Base-by-base conservation (phyloP, 2,113 vertebrate genomes). In the Plectropomus leopardus region DNA sequence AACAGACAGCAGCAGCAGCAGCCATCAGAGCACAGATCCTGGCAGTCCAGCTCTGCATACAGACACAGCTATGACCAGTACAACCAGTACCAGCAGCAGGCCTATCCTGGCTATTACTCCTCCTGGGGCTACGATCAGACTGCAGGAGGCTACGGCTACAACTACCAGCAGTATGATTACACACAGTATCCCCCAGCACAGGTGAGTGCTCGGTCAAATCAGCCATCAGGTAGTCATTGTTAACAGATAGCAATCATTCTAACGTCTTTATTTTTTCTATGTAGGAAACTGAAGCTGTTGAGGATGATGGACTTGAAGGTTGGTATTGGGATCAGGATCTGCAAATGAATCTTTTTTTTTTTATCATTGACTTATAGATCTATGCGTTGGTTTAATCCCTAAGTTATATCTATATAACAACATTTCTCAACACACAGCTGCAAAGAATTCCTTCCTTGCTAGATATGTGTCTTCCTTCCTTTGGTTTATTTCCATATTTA, bases 61-160 rank as follows among this genome's bases (percentile, higher is more conserved):
- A 82, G 70, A 11, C 92, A 96, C 0, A 93, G 71, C 90, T 97
- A 97, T 44, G 96, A 96, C 91, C 91, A 91, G 66, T 91, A 92
- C 66, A 95, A 92, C 76, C 97, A 97, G 92, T 97, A 98, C 77
- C 96, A 97, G 89, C 96, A 97, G 79, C 96, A 98, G 82, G 94
- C 95, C 17, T 97, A 97, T 26, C 93, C 96, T 57, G 96, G 92
- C 67, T 97, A 96, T 87, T 97, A 97, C 5, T 90, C 96, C 0
- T 93, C 96, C 40, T 98, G 97, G 97, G 96, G 96, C 76, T 98
- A 98, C 0, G 96, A 98, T 89, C 96, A 97, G 90, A 95, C 96
- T 57, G 95, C 92, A 0, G 95, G 88, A 45, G 95, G 92, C 69
- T 98, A 97, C 66, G 96, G 96, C 88, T 98, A 97, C 93, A 96